These are phyloP conservation scores for Caenorhabditis wallacei DNA, from an alignment of 2,888 invertebrate genomes.

Conservation along the genomic window DNA sequence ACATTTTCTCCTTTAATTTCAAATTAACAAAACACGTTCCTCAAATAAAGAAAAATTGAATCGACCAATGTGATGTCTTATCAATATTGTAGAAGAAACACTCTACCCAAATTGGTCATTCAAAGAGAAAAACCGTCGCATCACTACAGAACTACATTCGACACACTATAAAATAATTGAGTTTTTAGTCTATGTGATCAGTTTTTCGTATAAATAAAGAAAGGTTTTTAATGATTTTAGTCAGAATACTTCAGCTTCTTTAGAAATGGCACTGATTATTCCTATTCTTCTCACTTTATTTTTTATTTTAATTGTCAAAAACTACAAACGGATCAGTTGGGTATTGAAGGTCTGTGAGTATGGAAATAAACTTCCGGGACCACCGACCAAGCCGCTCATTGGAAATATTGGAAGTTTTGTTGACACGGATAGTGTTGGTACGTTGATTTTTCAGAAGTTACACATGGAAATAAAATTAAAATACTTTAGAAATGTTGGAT, in stretches of 20 bases:
- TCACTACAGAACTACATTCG: constrained; percentile 8
- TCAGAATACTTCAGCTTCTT: too few relatives aligned
- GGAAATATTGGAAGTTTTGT: constrained; percentile 22
- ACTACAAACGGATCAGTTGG: neutral
- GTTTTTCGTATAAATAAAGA: neutral
- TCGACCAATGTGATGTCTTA: constrained; percentile 1
- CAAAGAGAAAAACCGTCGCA: neutral
- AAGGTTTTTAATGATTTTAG: neutral
- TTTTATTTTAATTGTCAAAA: neutral
- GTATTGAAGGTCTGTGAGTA: constrained; percentile 3
- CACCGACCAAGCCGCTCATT: constrained; percentile 1
- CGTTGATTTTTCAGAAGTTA: neutral
- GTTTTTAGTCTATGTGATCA: constrained; percentile 9
- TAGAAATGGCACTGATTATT: constrained; percentile 13
- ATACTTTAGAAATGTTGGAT: constrained; percentile 21
- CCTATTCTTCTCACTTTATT: constrained; percentile 4
- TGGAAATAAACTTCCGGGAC: constrained; percentile 22
- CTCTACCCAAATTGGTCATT: neutral
- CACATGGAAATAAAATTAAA: neutral
- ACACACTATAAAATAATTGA: neutral
- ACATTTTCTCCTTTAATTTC: neutral
- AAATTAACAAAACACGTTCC: neutral
- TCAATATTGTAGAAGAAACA: neutral
- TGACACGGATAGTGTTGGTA: neutral
- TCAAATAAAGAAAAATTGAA: neutral